Conservation (phyloP, 2,113 vertebrate genomes). For the Ameiurus melas region DNA sequence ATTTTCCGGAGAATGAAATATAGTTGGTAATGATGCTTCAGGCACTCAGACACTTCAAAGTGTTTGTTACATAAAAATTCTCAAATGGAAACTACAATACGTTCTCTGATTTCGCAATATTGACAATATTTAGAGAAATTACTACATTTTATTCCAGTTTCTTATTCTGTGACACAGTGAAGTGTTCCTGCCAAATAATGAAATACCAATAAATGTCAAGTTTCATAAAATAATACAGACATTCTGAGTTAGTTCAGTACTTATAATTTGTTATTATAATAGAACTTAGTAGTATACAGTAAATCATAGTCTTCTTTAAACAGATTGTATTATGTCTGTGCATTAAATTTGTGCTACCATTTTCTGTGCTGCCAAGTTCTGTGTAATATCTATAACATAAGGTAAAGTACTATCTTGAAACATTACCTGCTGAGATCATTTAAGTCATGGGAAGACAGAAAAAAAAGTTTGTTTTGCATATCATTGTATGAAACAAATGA, state of each 20-base stretch:
- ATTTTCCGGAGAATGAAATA: background rate
- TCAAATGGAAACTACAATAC: background rate
- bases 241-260: no score
- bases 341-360: background rate
- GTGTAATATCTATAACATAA: background rate
- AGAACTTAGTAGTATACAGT: background rate
- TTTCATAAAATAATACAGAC: background rate
- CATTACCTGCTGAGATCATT: background rate
- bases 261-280: background rate
- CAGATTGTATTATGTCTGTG: background rate
- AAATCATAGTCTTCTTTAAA: background rate
- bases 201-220: background rate
- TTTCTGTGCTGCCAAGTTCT: background rate
- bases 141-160: background rate
- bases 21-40: conserved; percentile 4
- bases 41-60: conserved; percentile 7
- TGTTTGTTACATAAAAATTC: conserved; percentile 18
- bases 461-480: conserved; percentile 52
- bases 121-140: conserved; percentile 20
- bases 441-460: background rate
- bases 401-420: background rate
- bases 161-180: background rate
- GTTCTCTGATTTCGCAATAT: background rate
- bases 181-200: background rate
- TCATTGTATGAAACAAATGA: conserved; percentile 48